A percentile compares a stretch with the other conserved stretches of the same genome.
These are phyloP conservation scores for Patiria pectinifera DNA, from an alignment of 53 echinoderm and acorn worm species.

Conservation along the genomic window DNA sequence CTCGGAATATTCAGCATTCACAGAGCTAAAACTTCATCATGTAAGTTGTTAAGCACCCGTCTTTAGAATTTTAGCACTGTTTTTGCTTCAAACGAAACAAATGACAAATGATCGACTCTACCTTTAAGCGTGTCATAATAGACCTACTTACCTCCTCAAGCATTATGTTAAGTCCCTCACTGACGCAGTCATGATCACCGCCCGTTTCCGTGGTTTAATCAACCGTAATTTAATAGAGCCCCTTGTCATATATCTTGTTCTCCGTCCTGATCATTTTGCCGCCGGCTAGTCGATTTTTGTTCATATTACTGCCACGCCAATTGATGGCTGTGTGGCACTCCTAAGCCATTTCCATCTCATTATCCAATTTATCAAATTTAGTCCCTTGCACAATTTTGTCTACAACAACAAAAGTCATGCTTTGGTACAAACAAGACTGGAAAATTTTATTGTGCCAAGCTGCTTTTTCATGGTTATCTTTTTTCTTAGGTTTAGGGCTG, in stretches of 20 bases:
- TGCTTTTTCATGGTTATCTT: not conserved
- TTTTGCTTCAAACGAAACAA: too few species aligned
- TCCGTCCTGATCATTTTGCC: not conserved
- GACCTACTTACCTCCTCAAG: not conserved
- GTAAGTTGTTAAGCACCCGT: too few species aligned
- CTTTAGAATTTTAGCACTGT: too few species aligned
- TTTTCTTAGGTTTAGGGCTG: too few species aligned
- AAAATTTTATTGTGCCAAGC: not conserved
- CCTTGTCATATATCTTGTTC: slow-evolving; percentile 31
- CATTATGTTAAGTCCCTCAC: slow-evolving; percentile 24
- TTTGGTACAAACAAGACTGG: not conserved
- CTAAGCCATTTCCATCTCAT: slow-evolving; percentile 14
- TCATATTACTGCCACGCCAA: slow-evolving; percentile 29
- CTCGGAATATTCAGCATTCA: too few species aligned
- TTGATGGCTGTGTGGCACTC: slow-evolving; percentile 8
- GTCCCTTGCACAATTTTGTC: not conserved
- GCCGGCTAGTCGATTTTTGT: slow-evolving; percentile 25
- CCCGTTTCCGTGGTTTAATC: not conserved
- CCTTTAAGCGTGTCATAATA: not conserved
- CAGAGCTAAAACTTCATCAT: too few species aligned
- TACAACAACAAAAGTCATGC: not conserved
- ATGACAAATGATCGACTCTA: not conserved
- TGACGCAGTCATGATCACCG: not conserved
- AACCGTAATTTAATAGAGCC: slow-evolving; percentile 33
- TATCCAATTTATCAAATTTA: slow-evolving; percentile 26